These are phyloP conservation scores for Sminthopsis crassicaudata DNA, from an alignment of 2,113 vertebrate genomes.

Conservation along the genomic window DNA sequence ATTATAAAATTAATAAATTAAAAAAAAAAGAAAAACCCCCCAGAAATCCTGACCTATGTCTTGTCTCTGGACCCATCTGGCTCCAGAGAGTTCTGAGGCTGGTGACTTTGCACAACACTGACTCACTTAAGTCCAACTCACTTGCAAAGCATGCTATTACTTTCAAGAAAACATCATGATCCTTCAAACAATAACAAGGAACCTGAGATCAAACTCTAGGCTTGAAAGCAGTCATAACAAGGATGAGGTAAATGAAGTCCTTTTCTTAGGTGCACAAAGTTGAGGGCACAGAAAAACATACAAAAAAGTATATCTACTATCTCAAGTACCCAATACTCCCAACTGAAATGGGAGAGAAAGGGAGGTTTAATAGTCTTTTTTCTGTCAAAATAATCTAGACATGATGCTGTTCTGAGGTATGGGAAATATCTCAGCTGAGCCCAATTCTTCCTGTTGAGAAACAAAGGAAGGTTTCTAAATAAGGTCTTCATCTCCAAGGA, in stretches of 20 bases:
- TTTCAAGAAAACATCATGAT: no score
- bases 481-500: background rate
- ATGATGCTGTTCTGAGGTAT: background rate
- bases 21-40: no score
- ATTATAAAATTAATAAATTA: no score
- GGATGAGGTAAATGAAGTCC: background rate
- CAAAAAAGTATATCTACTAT: background rate
- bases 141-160: no score
- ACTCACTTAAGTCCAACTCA: no score
- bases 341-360: background rate
- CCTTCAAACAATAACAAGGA: background rate
- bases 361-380: background rate
- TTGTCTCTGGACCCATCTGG: no score
- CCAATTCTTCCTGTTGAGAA: background rate
- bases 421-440: background rate
- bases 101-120: no score
- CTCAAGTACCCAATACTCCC: background rate
- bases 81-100: no score
- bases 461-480: background rate
- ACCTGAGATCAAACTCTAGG: background rate
- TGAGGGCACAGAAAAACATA: background rate
- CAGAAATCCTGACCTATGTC: no score
- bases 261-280: background rate
- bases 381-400: background rate
- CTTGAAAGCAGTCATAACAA: background rate